Evolutionary conservation across 1,140 invertebrate species (phyloP).

Genomic region (Armadillidium nasatum): DNA sequence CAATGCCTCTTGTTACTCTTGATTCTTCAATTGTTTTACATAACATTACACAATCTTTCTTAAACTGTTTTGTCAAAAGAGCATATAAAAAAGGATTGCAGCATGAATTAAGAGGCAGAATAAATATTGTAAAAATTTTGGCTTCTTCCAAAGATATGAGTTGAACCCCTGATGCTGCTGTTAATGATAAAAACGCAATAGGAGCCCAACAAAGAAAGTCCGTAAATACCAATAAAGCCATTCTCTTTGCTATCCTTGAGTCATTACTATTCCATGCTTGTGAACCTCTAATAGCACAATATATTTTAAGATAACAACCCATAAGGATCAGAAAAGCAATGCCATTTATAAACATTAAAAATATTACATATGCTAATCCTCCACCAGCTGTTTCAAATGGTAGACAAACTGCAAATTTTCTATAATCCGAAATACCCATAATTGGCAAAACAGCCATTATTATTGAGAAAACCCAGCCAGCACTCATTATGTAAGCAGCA

Average conservation of each 20-base stretch:
- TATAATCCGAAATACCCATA: constrained; percentile 83
- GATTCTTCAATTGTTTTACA: constrained; percentile 87
- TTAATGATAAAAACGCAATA: constrained; percentile 92
- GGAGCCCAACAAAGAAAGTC: constrained; percentile 98
- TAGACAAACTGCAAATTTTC: constrained; percentile 91
- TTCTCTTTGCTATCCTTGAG: constrained; percentile 90
- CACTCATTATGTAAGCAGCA: constrained; percentile 81
- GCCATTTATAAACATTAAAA: constrained; percentile 88
- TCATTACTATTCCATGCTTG: constrained; percentile 95
- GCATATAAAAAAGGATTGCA: constrained; percentile 96
- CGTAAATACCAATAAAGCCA: constrained; percentile 94
- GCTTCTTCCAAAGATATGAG: constrained; percentile 88
- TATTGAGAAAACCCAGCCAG: constrained; percentile 86
- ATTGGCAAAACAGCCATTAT: constrained; percentile 83
- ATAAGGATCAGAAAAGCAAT: constrained; percentile 89
- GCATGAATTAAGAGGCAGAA: constrained; percentile 89
- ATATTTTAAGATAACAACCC: constrained; percentile 96
- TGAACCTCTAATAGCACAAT: constrained; percentile 88
- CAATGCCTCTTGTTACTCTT: constrained; percentile 77
- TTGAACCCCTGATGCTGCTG: constrained; percentile 82
- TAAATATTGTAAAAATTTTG: constrained; percentile 94
- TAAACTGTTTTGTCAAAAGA: constrained; percentile 94
- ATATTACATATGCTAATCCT: constrained; percentile 80
- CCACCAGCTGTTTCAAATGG: constrained; percentile 80
- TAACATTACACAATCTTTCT: constrained; percentile 92